These are phyloP conservation scores for Anseranas semipalmata DNA, from an alignment of 2,113 vertebrate species.

Conservation along the genomic window DNA sequence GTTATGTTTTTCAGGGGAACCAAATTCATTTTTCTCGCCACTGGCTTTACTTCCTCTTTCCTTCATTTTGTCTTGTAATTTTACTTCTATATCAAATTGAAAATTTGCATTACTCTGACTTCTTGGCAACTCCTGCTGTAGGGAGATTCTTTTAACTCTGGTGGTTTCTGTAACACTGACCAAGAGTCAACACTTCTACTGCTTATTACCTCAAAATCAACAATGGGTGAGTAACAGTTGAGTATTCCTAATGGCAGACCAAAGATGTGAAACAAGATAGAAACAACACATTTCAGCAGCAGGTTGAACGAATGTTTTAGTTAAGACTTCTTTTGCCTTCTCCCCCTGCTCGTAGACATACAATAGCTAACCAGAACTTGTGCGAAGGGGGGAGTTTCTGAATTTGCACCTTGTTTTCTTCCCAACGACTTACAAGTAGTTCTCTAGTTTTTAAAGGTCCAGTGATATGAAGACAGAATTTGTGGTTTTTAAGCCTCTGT, in stretches of 20 bases:
- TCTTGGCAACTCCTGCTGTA: neutral
- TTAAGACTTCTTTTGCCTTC: neutral
- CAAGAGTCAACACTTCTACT: neutral
- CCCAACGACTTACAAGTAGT: neutral
- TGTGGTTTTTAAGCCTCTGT: neutral
- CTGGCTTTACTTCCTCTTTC: neutral
- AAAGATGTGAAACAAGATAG: neutral
- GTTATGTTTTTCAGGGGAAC: neutral
- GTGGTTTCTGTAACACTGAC: neutral
- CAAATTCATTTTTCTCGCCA: neutral
- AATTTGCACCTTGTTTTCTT: neutral
- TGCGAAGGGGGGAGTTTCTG: neutral
- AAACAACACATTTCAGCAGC: neutral
- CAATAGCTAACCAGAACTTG: neutral
- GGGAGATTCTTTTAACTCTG: neutral
- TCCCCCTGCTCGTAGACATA: neutral
- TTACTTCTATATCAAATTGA: neutral
- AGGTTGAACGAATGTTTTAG: neutral
- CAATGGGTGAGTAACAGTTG: neutral
- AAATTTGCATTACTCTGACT: neutral
- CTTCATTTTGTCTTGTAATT: neutral
- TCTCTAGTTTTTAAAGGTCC: neutral
- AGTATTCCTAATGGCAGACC: neutral
- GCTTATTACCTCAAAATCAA: neutral
- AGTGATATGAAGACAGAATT: neutral